Evolutionary conservation across 2,113 vertebrate genomes (phyloP), one percentile per base, ranked within the genome.

Genomic region (Gobius niger): DNA sequence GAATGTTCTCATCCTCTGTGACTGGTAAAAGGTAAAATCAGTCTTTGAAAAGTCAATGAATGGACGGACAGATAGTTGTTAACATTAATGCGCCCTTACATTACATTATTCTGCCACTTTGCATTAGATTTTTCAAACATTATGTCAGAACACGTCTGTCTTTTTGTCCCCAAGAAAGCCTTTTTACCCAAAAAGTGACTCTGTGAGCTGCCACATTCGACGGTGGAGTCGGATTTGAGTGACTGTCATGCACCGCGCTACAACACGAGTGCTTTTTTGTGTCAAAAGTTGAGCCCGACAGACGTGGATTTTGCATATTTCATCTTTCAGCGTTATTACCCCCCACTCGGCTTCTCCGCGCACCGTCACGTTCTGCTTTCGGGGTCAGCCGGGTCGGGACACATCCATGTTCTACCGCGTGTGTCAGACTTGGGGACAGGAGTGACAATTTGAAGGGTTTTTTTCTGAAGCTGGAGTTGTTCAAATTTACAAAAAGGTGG

Each of bases 221-320:
- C n/a, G 57, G 6, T 9, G 40, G 7, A 0, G 14, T n/a, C 2
- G 40, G 19, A 8, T 60, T 44, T 60, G 40, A 60, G 57, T 15
- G 7, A 7, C 57, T 60, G 57, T 42, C 57, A 60, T 9, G 57
- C 57, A 1, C 57, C 40, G 42, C 57, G 11, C 40, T 44, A 40
- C 8, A 12, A 7, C 9, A 7, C 34, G 34, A 60, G 57, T 60
- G 57, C 57, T 60, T 60, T 60, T 60, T n/a, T 44, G 41, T 60
- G 57, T 60, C 57, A 60, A n/a, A 34, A 60, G 34, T 60, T 60
- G 57, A 60, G 57, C 14, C 15, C 15, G 57, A 42, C 57, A 60
- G 57, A 60, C 57, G 40, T 44, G 57, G 13, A 10, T 60, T 60
- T 41, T 60, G 57, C 57, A 60, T 60, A 60, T 60, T 60, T 60